These are phyloP conservation scores for Poeciliopsis occidentalis DNA, from an alignment of 2,113 vertebrate genomes.

Conservation along the genomic window DNA sequence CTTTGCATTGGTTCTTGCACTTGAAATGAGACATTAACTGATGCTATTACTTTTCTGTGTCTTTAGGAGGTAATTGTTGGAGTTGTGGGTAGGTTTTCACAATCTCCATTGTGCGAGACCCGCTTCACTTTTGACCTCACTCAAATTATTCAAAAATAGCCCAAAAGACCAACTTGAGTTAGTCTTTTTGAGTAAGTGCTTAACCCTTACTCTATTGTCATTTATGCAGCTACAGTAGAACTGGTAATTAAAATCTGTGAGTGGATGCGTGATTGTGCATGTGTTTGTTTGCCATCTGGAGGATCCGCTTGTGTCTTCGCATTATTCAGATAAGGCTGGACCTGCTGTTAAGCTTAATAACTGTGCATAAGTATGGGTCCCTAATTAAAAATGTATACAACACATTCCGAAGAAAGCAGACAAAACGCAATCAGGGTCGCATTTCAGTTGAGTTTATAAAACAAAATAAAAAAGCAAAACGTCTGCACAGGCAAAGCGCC, in stretches of 20 bases:
- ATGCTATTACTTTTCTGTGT: not conserved
- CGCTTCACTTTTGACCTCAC: conserved; percentile 41
- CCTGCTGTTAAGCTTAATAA: conserved; percentile 70
- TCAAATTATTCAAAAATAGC: conserved; percentile 2
- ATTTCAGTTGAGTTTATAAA: conserved; percentile 40
- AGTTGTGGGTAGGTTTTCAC: not conserved
- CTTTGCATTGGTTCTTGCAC: not conserved
- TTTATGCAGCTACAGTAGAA: conserved; percentile 47
- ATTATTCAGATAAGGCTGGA: conserved; percentile 75
- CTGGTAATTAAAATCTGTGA: conserved; percentile 47
- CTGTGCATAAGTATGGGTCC: conserved; percentile 64
- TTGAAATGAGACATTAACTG: conserved; percentile 5
- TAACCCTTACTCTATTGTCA: conserved; percentile 26
- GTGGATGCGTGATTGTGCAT: conserved; percentile 15
- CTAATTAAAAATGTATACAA: conserved; percentile 60
- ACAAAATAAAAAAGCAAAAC: not conserved
- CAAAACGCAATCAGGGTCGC: conserved; percentile 44
- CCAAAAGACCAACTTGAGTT: conserved; percentile 28
- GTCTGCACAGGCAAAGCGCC: conserved; percentile 23
- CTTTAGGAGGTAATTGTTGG: not conserved
- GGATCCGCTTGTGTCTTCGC: conserved; percentile 62
- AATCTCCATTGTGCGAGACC: not conserved
- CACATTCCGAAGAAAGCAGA: conserved; percentile 58
- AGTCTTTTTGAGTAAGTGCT: conserved; percentile 8
- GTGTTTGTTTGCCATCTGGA: conserved; percentile 65